These are phyloP conservation scores for Tiliacea aurago DNA, from an alignment of 2,888 invertebrate genomes.

Conservation along the genomic window DNA sequence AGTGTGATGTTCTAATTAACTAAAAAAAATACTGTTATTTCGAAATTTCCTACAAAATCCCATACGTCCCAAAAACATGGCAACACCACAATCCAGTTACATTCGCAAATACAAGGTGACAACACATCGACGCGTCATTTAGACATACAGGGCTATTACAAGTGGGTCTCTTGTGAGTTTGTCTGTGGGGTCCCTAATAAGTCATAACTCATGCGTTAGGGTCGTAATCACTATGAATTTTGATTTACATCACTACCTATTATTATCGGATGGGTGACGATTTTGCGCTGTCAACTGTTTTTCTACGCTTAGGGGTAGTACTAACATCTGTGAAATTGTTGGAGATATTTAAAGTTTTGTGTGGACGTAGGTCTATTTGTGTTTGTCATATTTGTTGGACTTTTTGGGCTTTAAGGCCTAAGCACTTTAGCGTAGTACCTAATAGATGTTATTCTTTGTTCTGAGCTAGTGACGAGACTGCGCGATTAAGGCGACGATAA, in stretches of 20 bases:
- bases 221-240: slow-evolving; percentile 79
- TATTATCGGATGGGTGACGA: slow-evolving; percentile 79
- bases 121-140: slow-evolving; percentile 88
- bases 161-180: slow-evolving; percentile 75
- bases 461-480: not conserved
- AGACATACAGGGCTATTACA: slow-evolving; percentile 82
- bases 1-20: too few species aligned
- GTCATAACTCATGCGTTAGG: slow-evolving; percentile 86
- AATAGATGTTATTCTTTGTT: not conserved
- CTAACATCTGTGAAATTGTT: slow-evolving; percentile 84
- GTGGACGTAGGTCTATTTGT: slow-evolving; percentile 27
- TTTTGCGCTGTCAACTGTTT: slow-evolving; percentile 72
- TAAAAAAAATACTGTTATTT: too few species aligned
- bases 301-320: slow-evolving; percentile 63
- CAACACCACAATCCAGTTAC: slow-evolving; percentile 71
- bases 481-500: too few species aligned
- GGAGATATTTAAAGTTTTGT: slow-evolving; percentile 74
- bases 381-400: slow-evolving; percentile 15
- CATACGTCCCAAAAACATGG: slow-evolving; percentile 30
- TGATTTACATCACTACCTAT: slow-evolving; percentile 83
- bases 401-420: not conserved
- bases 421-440: not conserved
- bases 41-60: not conserved
- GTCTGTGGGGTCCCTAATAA: slow-evolving; percentile 75
- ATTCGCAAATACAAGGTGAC: slow-evolving; percentile 87